phyloP scores from a whole-genome alignment of 2,888 invertebrate species.

The Mantis religiosa region DNA sequence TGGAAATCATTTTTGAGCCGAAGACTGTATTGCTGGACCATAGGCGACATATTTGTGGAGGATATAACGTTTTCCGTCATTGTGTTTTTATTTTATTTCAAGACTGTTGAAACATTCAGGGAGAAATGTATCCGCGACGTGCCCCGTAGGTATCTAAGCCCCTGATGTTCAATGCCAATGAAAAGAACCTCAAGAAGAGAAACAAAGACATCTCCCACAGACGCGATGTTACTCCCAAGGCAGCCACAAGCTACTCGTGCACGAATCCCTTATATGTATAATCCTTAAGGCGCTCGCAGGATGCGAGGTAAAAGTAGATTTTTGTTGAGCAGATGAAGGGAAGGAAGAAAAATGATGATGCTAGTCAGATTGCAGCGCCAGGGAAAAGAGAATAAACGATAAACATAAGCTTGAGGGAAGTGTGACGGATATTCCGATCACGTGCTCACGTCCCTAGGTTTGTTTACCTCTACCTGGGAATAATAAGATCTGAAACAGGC shows the following conservation, averaged over 20 bases:
- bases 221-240: neutral
- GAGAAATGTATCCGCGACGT: too few relatives aligned
- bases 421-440: neutral
- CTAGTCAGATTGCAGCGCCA: neutral
- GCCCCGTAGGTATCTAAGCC: too few relatives aligned
- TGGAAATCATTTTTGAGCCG: too few relatives aligned
- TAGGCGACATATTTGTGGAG: too few relatives aligned
- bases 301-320: neutral
- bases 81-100: too few relatives aligned
- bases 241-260: neutral
- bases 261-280: neutral
- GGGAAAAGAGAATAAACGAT: neutral
- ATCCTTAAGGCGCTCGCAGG: neutral
- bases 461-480: slow-evolving; percentile 3
- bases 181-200: neutral
- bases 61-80: too few relatives aligned
- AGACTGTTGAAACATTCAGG: too few relatives aligned
- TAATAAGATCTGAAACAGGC: neutral
- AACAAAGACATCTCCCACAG: neutral
- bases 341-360: neutral
- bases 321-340: neutral
- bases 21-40: too few relatives aligned
- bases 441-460: neutral
- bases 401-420: neutral
- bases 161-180: too few relatives aligned